A percentile compares a stretch with the other conserved stretches of the same genome.
Evolutionary conservation across 2,113 vertebrate genomes (phyloP).

Genomic region (Chascanopsetta lugubris): DNA sequence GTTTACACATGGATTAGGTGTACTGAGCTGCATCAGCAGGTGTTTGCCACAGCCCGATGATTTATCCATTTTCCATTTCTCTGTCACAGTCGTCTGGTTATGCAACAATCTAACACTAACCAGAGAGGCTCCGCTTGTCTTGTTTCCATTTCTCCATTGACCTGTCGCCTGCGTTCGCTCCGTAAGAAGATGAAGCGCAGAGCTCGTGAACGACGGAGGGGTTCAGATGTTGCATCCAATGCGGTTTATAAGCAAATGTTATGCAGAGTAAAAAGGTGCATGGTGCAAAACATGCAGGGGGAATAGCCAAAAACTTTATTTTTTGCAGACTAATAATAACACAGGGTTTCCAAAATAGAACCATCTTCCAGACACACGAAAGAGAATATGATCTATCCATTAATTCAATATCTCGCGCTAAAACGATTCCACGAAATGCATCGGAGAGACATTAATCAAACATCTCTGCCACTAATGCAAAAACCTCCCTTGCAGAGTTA

Average conservation of each 20-base stretch:
- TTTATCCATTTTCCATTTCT: conserved; percentile 59
- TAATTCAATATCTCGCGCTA: neutral
- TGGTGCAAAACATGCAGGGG: neutral
- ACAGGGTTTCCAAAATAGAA: conserved; percentile 5
- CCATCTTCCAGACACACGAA: neutral
- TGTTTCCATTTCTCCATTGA: conserved; percentile 31
- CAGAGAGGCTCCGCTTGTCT: conserved; percentile 31
- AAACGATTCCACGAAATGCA: conserved; percentile 21
- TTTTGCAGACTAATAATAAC: neutral
- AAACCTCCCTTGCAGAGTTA: conserved; percentile 38
- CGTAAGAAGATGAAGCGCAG: neutral
- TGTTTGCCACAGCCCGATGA: conserved; percentile 51
- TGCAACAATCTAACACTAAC: conserved; percentile 47
- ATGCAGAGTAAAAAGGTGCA: neutral
- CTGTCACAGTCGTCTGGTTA: conserved; percentile 34
- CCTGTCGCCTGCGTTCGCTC: neutral
- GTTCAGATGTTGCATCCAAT: neutral
- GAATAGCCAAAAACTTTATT: neutral
- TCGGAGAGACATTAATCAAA: conserved; percentile 41
- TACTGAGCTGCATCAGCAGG: conserved; percentile 60
- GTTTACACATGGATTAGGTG: conserved; percentile 60
- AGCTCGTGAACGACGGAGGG: neutral
- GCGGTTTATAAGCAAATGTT: no score
- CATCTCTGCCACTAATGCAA: conserved; percentile 27
- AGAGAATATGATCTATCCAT: conserved; percentile 15